phyloP scores from a whole-genome alignment of 2,797 vertebrate species.

The Anniella stebbinsi region DNA sequence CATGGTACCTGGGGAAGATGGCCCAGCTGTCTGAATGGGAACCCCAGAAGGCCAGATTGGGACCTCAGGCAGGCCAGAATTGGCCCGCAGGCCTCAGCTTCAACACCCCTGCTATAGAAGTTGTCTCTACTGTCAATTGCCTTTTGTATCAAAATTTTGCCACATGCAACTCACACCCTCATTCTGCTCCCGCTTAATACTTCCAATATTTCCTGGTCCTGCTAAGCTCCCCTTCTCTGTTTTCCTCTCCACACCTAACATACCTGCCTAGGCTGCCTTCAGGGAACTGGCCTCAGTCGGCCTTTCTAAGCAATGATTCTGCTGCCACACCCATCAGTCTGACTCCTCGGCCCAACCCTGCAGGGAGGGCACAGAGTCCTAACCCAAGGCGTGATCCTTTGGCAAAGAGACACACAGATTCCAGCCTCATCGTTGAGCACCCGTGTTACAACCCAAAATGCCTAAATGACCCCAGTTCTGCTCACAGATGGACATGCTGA shows the following conservation, averaged over 20 bases:
- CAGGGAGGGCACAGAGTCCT: not conserved
- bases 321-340: not conserved
- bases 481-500: not conserved
- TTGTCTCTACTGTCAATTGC: not conserved
- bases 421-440: not conserved
- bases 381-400: not conserved
- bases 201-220: conserved; percentile 1
- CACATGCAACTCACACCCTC: not conserved
- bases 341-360: not conserved
- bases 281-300: not conserved
- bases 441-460: not conserved
- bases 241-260: not conserved
- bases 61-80: too few species aligned
- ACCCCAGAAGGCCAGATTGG: too few species aligned
- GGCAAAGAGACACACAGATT: not conserved
- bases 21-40: too few species aligned
- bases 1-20: too few species aligned
- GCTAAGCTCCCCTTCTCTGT: not conserved
- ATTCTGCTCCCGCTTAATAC: not conserved
- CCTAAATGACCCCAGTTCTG: not conserved
- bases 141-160: not conserved
- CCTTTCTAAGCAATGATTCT: not conserved
- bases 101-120: too few species aligned
- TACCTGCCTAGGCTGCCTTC: not conserved
- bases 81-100: too few species aligned